A percentile compares a stretch with the other conserved stretches of the same genome.
Evolutionary conservation across 2,113 vertebrate genomes (phyloP).

Genomic region (Brachypteracias leptosomus): DNA sequence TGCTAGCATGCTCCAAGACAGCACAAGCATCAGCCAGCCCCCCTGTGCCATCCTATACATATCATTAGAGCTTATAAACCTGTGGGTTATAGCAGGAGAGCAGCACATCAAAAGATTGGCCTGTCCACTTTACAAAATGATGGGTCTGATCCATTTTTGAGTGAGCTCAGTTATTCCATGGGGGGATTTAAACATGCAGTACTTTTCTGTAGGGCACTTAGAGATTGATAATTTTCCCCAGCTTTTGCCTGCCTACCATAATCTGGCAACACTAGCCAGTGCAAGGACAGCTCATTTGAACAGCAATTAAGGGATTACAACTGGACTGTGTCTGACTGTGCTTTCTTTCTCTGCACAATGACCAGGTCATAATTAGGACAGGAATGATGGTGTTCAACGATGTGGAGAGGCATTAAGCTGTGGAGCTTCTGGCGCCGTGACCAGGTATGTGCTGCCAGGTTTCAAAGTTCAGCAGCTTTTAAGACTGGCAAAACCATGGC

Average conservation of each 20-base stretch:
- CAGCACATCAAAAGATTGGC: background rate
- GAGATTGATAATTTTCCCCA: constrained; percentile 17
- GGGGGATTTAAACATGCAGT: background rate
- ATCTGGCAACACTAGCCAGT: constrained; percentile 15
- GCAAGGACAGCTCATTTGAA: constrained; percentile 47
- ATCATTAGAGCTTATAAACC: background rate
- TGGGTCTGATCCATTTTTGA: no score
- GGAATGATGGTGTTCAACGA: constrained; percentile 8
- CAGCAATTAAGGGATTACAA: constrained; percentile 64
- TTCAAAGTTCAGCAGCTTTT: constrained; percentile 52
- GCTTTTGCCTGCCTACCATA: background rate
- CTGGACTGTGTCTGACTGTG: constrained; percentile 29
- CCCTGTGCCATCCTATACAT: background rate
- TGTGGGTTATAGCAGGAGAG: background rate
- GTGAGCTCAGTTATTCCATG: background rate
- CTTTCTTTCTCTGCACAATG: constrained; percentile 22
- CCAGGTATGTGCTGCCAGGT: constrained; percentile 2
- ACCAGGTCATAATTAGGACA: constrained; percentile 60
- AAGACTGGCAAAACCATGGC: background rate
- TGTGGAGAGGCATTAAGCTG: constrained; percentile 25
- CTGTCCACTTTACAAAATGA: background rate
- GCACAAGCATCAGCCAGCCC: background rate
- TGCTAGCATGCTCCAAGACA: background rate
- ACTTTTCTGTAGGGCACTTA: background rate
- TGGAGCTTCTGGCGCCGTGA: background rate